These are phyloP conservation scores for Sebastes itinus DNA, from an alignment of 2,797 vertebrate genomes.

Conservation along the genomic window DNA sequence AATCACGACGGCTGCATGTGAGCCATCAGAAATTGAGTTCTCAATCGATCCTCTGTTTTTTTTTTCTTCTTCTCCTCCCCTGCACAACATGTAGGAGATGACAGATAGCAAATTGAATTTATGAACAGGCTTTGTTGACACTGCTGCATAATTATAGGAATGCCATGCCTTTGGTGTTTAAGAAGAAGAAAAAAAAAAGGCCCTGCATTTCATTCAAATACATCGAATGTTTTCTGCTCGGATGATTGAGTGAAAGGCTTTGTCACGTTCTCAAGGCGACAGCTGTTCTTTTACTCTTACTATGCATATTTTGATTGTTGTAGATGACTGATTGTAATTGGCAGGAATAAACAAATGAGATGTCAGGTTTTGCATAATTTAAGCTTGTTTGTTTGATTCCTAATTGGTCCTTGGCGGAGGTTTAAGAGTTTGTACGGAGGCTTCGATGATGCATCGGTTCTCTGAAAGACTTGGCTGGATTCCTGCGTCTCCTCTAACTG, in stretches of 20 bases:
- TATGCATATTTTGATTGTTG: slow-evolving; percentile 11
- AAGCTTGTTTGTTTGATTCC: slow-evolving; percentile 8
- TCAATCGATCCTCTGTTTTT: slow-evolving; percentile 68
- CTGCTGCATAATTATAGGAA: slow-evolving; percentile 78
- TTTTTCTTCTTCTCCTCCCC: slow-evolving; percentile 44
- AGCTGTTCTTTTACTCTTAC: slow-evolving; percentile 36
- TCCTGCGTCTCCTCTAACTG: slow-evolving; percentile 14
- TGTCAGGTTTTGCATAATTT: slow-evolving; percentile 10
- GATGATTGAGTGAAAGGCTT: slow-evolving; percentile 34
- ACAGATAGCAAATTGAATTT: slow-evolving; percentile 83
- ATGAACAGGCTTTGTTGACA: slow-evolving; percentile 78
- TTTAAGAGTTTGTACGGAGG: neutral
- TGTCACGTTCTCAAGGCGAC: slow-evolving; percentile 27
- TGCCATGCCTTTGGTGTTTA: slow-evolving; percentile 65
- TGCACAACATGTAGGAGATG: slow-evolving; percentile 68
- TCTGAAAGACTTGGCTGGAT: slow-evolving; percentile 4
- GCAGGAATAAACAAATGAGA: slow-evolving; percentile 21
- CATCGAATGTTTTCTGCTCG: slow-evolving; percentile 8
- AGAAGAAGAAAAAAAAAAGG: slow-evolving; percentile 16
- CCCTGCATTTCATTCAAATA: slow-evolving; percentile 31
- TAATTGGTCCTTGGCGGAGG: slow-evolving; percentile 26
- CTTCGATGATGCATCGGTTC: neutral
- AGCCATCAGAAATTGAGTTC: slow-evolving; percentile 74
- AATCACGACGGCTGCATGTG: slow-evolving; percentile 57
- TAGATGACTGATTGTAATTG: slow-evolving; percentile 29